phyloP scores from a whole-genome alignment of 2,888 invertebrate species.

The Sussaba pulchella region DNA sequence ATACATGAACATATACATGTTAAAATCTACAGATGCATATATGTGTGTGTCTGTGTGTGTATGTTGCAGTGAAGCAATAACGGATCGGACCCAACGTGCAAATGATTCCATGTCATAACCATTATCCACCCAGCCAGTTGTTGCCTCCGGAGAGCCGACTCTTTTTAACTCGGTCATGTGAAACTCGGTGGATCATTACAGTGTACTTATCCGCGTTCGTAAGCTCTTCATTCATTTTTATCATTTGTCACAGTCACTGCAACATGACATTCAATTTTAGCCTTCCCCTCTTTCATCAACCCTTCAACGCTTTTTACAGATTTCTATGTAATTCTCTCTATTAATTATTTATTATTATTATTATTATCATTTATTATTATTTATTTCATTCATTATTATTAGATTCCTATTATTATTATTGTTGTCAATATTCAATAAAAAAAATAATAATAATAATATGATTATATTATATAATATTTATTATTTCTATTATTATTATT shows the following conservation, averaged over 20 bases:
- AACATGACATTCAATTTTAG: constrained; percentile 34
- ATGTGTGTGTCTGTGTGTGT: constrained; percentile 17
- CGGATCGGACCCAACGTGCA: constrained; percentile 71
- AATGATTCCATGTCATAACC: constrained; percentile 76
- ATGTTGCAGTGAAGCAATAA: constrained; percentile 67
- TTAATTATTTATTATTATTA: no score
- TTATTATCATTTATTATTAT: no score
- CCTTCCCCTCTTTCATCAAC: constrained; percentile 42
- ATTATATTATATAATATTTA: no score
- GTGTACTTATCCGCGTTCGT: constrained; percentile 23
- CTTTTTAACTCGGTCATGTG: constrained; percentile 79
- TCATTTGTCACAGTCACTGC: not conserved
- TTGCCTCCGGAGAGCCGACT: constrained; percentile 51
- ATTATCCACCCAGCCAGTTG: constrained; percentile 70
- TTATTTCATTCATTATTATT: no score
- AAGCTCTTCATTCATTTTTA: constrained; percentile 26
- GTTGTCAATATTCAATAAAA: no score
- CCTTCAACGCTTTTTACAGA: not conserved
- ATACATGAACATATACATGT: not conserved
- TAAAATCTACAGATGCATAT: no score
- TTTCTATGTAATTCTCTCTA: no score
- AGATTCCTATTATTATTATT: no score
- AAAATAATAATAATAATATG: no score
- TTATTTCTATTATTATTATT: no score
- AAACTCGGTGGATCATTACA: constrained; percentile 70